Evolutionary conservation across 92 coral and sea anemone species (phyloP).

Genomic region (Porites cylindrica): DNA sequence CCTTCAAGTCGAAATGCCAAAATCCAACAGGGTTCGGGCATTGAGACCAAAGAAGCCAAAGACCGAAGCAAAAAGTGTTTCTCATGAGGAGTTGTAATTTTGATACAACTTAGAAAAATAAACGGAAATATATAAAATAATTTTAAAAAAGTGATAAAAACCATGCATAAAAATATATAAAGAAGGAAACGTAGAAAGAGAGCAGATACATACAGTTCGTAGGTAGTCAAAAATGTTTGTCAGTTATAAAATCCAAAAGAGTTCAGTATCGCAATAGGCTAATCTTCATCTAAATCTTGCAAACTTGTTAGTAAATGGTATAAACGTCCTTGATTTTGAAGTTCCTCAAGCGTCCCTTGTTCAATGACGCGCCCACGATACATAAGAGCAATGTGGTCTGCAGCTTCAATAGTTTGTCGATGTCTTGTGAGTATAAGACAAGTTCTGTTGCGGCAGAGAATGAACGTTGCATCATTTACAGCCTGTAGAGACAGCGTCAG

Average conservation of each 20-base stretch:
- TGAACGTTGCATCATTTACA: slow-evolving; percentile 63
- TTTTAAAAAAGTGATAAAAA: background rate
- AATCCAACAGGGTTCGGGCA: slow-evolving; percentile 24
- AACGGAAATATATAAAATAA: background rate
- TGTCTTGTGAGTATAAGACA: slow-evolving; percentile 84
- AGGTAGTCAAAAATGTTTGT: background rate
- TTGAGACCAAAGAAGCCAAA: slow-evolving; percentile 16
- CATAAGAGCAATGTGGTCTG: slow-evolving; percentile 82
- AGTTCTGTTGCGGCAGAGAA: slow-evolving; percentile 73
- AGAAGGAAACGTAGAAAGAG: background rate
- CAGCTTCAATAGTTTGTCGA: slow-evolving; percentile 77
- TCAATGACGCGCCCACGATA: slow-evolving; percentile 91
- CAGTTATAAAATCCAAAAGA: background rate
- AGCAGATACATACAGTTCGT: background rate
- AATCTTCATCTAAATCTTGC: slow-evolving; percentile 33
- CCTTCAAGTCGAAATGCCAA: slow-evolving; percentile 64
- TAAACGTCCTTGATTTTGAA: slow-evolving; percentile 60
- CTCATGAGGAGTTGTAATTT: slow-evolving; percentile 33
- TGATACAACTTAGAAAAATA: background rate
- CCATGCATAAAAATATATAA: background rate
- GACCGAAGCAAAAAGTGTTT: background rate
- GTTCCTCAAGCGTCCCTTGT: slow-evolving; percentile 82
- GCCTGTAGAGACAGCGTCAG: slow-evolving; percentile 54
- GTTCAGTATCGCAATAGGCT: background rate
- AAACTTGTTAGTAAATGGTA: slow-evolving; percentile 61